phyloP scores from a whole-genome alignment of 2,113 vertebrate species.

The Polypterus bichir region DNA sequence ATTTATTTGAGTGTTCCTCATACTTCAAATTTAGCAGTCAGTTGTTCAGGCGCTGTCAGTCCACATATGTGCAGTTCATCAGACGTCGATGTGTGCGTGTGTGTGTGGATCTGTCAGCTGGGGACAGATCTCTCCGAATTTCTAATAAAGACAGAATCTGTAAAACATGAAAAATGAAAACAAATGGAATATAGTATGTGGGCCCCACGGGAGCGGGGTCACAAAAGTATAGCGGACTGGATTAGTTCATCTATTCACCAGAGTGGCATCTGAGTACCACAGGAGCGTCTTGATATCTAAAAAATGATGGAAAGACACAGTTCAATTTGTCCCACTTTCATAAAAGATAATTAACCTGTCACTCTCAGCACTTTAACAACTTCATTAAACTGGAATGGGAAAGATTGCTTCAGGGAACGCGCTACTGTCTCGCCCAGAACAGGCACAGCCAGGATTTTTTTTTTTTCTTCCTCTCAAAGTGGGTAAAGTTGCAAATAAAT shows the following conservation, averaged over 20 bases:
- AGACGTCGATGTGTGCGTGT: conserved; percentile 6
- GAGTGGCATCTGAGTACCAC: conserved; percentile 63
- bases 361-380: conserved; percentile 84
- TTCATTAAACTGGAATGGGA: conserved; percentile 81
- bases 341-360: conserved; percentile 99
- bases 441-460: conserved; percentile 1
- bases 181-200: conserved; percentile 42
- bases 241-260: conserved; percentile 66
- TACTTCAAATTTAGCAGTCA: conserved; percentile 97
- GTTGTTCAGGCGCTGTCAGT: conserved; percentile 80
- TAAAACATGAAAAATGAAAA: conserved; percentile 61
- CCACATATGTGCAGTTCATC: conserved; percentile 57
- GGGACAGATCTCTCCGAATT: conserved; percentile 47
- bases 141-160: conserved; percentile 67
- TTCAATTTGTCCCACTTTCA: conserved; percentile 98
- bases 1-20: conserved; percentile 82
- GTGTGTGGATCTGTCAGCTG: conserved; percentile 20
- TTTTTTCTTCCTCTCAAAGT: not conserved
- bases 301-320: conserved; percentile 93
- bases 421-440: conserved; percentile 11
- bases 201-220: conserved; percentile 52
- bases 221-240: conserved; percentile 57
- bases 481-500: too few species aligned
- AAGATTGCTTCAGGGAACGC: conserved; percentile 34
- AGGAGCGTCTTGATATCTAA: conserved; percentile 71